Percentiles rank a stretch among this genome's conserved stretches.
These are phyloP conservation scores for Barypeithes pellucidus DNA, from an alignment of 2,888 invertebrate species.

Conservation along the genomic window DNA sequence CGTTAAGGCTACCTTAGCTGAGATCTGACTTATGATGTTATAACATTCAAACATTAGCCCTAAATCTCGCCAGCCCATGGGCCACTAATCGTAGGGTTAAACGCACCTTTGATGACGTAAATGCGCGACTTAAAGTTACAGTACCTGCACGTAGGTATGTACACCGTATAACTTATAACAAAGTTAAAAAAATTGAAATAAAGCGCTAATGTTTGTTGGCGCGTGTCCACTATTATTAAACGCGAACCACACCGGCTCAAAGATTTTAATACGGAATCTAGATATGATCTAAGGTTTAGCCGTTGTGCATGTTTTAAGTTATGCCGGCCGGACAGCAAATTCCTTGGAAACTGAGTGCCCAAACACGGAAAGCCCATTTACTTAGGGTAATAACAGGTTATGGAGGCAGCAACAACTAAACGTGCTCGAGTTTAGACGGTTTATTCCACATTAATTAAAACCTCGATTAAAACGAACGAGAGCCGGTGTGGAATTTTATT, in stretches of 20 bases:
- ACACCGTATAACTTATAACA: no score
- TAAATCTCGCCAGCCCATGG: no score
- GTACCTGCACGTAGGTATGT: no score
- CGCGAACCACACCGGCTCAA: constrained; percentile 15
- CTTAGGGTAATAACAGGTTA: constrained; percentile 28
- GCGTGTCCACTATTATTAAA: constrained; percentile 30
- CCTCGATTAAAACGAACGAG: no score
- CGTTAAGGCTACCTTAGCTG: no score
- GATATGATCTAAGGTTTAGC: constrained; percentile 27
- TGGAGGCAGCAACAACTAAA: constrained; percentile 30
- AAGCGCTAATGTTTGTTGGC: constrained; percentile 26
- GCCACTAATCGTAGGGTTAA: no score
- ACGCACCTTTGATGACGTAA: no score
- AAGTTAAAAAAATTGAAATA: constrained; percentile 9
- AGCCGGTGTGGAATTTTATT: no score
- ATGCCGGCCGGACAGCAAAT: constrained; percentile 17
- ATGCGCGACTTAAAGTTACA: no score
- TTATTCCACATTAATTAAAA: constrained; percentile 9
- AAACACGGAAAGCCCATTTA: constrained; percentile 34
- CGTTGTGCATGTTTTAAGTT: constrained; percentile 29
- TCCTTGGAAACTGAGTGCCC: constrained; percentile 27
- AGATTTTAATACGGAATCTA: constrained; percentile 30
- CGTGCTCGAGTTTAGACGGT: constrained; percentile 5
- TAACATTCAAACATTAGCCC: no score
- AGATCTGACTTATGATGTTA: no score